A percentile compares a stretch with the other conserved stretches of the same genome.
Evolutionary conservation across 2,113 vertebrate species (phyloP).

Genomic region (Reinhardtius hippoglossoides): DNA sequence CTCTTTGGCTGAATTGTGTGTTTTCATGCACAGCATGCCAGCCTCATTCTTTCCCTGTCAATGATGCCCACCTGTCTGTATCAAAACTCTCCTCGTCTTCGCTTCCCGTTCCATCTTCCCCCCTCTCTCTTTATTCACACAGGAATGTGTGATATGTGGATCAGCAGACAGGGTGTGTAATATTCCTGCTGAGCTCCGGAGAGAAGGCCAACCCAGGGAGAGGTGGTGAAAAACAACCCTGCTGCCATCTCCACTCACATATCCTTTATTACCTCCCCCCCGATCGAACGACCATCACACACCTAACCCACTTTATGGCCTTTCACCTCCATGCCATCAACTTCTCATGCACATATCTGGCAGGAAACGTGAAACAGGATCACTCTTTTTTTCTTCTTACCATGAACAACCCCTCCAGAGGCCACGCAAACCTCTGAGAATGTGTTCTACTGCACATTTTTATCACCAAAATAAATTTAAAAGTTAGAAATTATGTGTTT

Average conservation of each 20-base stretch:
- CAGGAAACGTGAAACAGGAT: not conserved
- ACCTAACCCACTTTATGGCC: slow-evolving; percentile 11
- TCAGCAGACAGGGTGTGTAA: slow-evolving; percentile 68
- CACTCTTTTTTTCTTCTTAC: not conserved
- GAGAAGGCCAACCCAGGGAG: slow-evolving; percentile 60
- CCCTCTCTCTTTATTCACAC: slow-evolving; percentile 52
- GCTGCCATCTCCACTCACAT: slow-evolving; percentile 48
- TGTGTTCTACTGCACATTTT: slow-evolving; percentile 8
- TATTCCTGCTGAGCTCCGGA: slow-evolving; percentile 70
- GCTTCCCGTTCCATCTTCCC: slow-evolving; percentile 23
- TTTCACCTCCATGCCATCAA: slow-evolving; percentile 19
- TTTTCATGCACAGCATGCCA: slow-evolving; percentile 24
- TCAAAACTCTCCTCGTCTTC: slow-evolving; percentile 56
- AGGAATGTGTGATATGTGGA: slow-evolving; percentile 82
- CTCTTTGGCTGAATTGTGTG: slow-evolving; percentile 31
- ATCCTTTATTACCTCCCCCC: slow-evolving; percentile 54
- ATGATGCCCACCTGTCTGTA: slow-evolving; percentile 48
- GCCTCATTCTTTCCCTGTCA: slow-evolving; percentile 27
- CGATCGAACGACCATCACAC: not conserved
- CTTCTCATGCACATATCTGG: not conserved
- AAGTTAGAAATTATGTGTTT: slow-evolving; percentile 28
- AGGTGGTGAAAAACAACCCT: slow-evolving; percentile 62
- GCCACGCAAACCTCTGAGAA: not conserved
- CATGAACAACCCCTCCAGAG: not conserved
- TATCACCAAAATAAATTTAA: slow-evolving; percentile 7